Evolutionary conservation across 2,888 invertebrate species (phyloP), one percentile per base, ranked within the genome.

Genomic region (Leptinotarsa peninsularis): DNA sequence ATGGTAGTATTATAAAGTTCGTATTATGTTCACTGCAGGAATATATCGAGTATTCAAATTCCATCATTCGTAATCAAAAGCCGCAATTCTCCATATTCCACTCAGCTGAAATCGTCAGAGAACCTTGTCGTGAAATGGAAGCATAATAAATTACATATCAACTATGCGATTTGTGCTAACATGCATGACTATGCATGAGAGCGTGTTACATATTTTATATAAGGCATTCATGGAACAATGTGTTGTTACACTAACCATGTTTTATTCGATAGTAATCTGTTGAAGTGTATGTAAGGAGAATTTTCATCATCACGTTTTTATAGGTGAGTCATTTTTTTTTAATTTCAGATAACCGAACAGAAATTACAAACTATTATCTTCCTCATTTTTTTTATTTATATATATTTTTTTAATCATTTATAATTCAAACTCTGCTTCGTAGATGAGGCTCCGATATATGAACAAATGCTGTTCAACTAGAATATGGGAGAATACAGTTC

Each of bases 71-170:
- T 15, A 58, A 58, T 58, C 58, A 23, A 27, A 23, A 15, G 14
- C 58, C 58, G 23, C 58, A 58, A 14, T 23, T 58, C 58, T 69
- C 73, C 66, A 70, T 70, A 66, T 52, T 69, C 70, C 70, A 69
- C 66, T 33, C 49, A 70, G 63, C 73, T 70, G 56, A 70, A 74
- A 74, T 68, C 63, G 68, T 63, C 68, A 71, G 60, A 67, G 58
- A 49, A 63, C 73, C 68, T 73, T 68, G 68, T 68, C 73, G 52
- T 63, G 67, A 33, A 58, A 68, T 54, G 68, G 21, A 52, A 63
- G 54, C 73, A 60, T 73, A 67, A 72, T 72, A 73, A 73, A 68
- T 73, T 58, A 68, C 52, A 21, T 68, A 73, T 68, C 73, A 73
- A 68, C 66, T 63, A 73, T 68, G 73, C 58, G 60, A 68, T 73